Conservation (phyloP, 1,140 invertebrate species). For the Papilio helenus region DNA sequence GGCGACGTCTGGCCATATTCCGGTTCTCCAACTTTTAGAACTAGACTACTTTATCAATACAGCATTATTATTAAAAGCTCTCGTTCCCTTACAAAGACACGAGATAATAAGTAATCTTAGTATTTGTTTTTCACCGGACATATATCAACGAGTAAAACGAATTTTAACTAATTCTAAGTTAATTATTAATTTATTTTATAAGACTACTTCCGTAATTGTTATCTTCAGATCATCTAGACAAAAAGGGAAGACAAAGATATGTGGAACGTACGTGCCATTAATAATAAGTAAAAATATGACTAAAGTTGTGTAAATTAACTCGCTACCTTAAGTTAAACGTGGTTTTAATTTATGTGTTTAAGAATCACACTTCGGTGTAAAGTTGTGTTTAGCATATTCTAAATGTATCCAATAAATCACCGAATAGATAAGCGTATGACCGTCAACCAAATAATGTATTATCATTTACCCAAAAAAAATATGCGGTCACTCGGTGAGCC, state of each 20-base stretch:
- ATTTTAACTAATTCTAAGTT: too few species aligned
- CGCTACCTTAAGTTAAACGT: neutral
- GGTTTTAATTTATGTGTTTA: neutral
- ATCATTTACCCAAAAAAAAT: conserved; percentile 3
- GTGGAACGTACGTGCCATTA: too few species aligned
- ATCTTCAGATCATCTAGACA: neutral
- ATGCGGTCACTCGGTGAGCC: conserved; percentile 17
- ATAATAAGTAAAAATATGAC: neutral
- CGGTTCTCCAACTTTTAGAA: conserved; percentile 2
- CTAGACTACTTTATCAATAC: neutral
- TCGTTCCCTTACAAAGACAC: neutral
- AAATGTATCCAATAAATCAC: conserved; percentile 27
- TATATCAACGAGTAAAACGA: too few species aligned
- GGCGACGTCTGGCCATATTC: neutral
- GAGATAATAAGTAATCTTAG: neutral
- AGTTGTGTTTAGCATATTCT: conserved; percentile 12
- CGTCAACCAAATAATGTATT: conserved; percentile 3
- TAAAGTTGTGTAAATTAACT: neutral
- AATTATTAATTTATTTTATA: too few species aligned
- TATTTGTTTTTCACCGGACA: too few species aligned
- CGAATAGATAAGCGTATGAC: conserved; percentile 6
- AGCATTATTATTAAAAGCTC: neutral
- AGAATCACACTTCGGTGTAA: conserved; percentile 5
- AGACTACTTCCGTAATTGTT: too few species aligned
- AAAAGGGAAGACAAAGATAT: neutral